Conservation (phyloP, 2,888 invertebrate genomes). For the Morpho helenor region DNA sequence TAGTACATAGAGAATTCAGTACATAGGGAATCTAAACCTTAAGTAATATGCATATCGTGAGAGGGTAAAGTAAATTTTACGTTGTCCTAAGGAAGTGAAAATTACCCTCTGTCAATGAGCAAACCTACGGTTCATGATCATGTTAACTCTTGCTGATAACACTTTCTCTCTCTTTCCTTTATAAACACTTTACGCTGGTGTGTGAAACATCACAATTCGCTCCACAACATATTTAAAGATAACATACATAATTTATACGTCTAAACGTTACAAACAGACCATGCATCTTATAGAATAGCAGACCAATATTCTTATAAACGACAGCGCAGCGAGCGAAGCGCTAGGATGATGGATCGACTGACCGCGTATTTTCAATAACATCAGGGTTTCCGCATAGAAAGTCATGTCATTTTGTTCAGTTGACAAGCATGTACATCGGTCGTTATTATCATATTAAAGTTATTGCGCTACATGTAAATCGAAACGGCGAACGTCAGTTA, state of each 20-base stretch:
- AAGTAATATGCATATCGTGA: no score
- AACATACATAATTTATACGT: constrained; percentile 26
- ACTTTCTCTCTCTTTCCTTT: background rate
- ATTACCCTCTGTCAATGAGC: no score
- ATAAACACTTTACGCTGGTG: background rate
- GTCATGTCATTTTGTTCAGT: constrained; percentile 31
- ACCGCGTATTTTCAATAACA: constrained; percentile 31
- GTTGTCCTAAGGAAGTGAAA: no score
- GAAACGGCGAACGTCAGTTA: constrained; percentile 21
- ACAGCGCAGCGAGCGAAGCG: constrained; percentile 26
- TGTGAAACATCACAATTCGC: constrained; percentile 15
- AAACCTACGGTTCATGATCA: no score
- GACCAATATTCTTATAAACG: constrained; percentile 31
- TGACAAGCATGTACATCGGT: constrained; percentile 27
- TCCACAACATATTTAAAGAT: constrained; percentile 17
- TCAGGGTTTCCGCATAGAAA: constrained; percentile 40
- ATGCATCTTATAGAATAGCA: constrained; percentile 25
- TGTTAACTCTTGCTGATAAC: no score
- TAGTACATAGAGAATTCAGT: no score
- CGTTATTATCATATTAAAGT: constrained; percentile 27
- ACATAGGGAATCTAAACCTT: no score
- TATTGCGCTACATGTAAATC: constrained; percentile 25
- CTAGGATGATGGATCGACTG: constrained; percentile 32
- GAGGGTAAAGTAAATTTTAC: no score
- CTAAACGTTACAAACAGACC: constrained; percentile 21